These are phyloP conservation scores for Quadriops clusia DNA, from an alignment of 2,888 invertebrate species.

Conservation along the genomic window DNA sequence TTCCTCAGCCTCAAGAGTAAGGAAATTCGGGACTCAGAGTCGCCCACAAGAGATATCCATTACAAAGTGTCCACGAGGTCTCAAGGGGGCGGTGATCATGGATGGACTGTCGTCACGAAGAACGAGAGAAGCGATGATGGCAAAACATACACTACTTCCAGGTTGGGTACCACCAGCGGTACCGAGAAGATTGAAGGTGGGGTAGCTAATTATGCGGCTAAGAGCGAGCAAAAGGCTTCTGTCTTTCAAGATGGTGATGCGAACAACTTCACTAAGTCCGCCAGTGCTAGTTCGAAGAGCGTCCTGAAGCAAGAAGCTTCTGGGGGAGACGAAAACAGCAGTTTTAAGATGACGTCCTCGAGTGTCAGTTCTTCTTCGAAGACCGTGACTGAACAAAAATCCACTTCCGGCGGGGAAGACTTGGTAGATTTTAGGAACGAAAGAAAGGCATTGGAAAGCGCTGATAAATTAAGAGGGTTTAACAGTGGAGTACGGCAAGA, in stretches of 20 bases:
- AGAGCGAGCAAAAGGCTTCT: conserved; percentile 48
- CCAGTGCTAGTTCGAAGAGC: conserved; percentile 38
- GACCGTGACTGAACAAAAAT: conserved; percentile 24
- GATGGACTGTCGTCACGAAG: conserved; percentile 56
- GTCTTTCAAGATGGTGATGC: conserved; percentile 43
- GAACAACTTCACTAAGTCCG: conserved; percentile 40
- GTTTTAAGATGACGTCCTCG: conserved; percentile 31
- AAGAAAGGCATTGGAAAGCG: too few relatives aligned
- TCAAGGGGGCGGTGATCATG: conserved; percentile 34
- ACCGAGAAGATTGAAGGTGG: conserved; percentile 52
- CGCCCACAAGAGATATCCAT: conserved; percentile 51
- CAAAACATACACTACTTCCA: conserved; percentile 46
- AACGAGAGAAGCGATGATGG: conserved; percentile 53
- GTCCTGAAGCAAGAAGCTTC: conserved; percentile 41
- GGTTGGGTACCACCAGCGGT: conserved; percentile 53
- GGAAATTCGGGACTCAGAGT: conserved; percentile 67
- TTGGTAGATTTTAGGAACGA: too few relatives aligned
- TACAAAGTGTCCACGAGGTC: conserved; percentile 14
- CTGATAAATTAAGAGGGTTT: neutral
- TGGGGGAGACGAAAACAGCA: conserved; percentile 40
- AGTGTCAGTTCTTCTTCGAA: conserved; percentile 28
- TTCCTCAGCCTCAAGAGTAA: conserved; percentile 67
- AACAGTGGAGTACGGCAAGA: neutral
- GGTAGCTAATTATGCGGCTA: conserved; percentile 50
- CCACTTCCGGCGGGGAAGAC: conserved; percentile 14